Evolutionary conservation across 2,888 invertebrate species (phyloP).

Genomic region (Campoplex nolae): DNA sequence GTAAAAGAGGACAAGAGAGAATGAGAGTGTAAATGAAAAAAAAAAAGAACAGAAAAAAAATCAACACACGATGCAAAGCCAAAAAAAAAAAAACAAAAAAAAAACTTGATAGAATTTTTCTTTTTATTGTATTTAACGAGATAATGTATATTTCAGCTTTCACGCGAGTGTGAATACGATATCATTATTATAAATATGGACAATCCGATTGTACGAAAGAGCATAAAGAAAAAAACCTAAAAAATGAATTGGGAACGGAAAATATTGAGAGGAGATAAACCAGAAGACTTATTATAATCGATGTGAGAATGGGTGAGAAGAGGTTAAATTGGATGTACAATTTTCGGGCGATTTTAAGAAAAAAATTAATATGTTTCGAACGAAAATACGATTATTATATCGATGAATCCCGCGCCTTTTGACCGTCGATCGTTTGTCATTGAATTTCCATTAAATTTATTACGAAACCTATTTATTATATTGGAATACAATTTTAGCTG

Average conservation of each 20-base stretch:
- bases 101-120: conserved; percentile 28
- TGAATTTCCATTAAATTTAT: conserved; percentile 78
- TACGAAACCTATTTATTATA: conserved; percentile 75
- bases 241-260: conserved; percentile 41
- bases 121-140: conserved; percentile 46
- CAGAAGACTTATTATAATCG: conserved; percentile 59
- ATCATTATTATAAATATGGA: conserved; percentile 80
- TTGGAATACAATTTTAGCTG: conserved; percentile 75
- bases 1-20: conserved; percentile 52
- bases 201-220: conserved; percentile 79
- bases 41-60: conserved; percentile 42
- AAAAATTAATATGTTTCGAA: conserved; percentile 73
- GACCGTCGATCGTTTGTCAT: conserved; percentile 70
- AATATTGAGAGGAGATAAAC: conserved; percentile 52
- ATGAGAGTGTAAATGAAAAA: conserved; percentile 27
- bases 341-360: conserved; percentile 71
- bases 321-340: conserved; percentile 60
- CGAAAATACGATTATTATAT: conserved; percentile 66
- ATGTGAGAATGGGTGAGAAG: conserved; percentile 54
- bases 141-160: conserved; percentile 52
- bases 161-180: conserved; percentile 72
- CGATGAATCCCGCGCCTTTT: conserved; percentile 70
- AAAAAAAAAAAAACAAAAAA: conserved; percentile 18
- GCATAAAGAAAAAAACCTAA: conserved; percentile 29
- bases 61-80: conserved; percentile 52